Percentiles rank a stretch among this genome's conserved stretches.
Evolutionary conservation across 1,140 invertebrate genomes (phyloP).

Genomic region (Lepidurus arcticus): DNA sequence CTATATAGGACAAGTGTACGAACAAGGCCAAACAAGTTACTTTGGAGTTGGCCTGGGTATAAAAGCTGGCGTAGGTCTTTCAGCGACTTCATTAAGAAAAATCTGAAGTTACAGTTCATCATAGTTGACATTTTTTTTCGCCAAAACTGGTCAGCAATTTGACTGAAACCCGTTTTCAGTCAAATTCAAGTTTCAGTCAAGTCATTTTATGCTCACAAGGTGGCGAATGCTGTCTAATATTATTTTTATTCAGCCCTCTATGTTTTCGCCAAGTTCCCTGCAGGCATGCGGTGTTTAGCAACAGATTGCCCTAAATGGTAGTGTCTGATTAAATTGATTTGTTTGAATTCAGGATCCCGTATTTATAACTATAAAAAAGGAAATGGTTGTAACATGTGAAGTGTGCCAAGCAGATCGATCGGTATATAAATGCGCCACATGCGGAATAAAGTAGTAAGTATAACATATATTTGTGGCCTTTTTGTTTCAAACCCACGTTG

Average conservation of each 20-base stretch:
- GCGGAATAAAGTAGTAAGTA: slow-evolving; percentile 44
- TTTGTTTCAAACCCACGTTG: not conserved
- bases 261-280: not conserved
- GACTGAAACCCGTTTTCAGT: no score
- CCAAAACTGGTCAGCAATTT: no score
- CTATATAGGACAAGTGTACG: no score
- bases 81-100: no score
- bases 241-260: not conserved
- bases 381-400: slow-evolving; percentile 13
- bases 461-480: not conserved
- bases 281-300: not conserved
- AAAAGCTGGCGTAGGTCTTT: no score
- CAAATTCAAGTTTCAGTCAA: no score
- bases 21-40: no score
- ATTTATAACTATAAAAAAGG: not conserved
- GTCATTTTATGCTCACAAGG: not conserved
- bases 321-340: not conserved
- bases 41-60: no score
- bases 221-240: not conserved
- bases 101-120: no score
- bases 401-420: slow-evolving; percentile 8
- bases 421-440: slow-evolving; percentile 43
- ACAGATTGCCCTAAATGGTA: not conserved
- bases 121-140: no score
- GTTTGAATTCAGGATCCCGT: not conserved